Base-by-base conservation (phyloP, 2,113 vertebrate genomes). In the Cebidichthys violaceus region DNA sequence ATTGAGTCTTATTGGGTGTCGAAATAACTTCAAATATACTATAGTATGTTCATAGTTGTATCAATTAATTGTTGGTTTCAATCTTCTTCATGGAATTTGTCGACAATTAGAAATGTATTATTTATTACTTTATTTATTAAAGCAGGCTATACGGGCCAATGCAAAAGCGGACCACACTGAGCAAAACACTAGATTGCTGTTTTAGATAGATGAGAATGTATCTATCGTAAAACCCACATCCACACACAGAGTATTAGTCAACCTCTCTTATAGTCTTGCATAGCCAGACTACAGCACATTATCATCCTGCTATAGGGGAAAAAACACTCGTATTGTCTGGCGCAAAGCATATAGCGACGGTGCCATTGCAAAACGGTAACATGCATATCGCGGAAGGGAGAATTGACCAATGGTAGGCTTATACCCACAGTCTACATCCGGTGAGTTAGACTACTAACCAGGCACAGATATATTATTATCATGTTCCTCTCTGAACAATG, bases 21-120 rank as follows among this genome's bases (percentile, higher is more conserved):
- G 10, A 24, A 70, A 70, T 64, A 37, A 76, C 27, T 31, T n/a
- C 8, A 43, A 70, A 55, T 61, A 45, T 70, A 70, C 45, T 35
- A 59, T 41, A 60, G 22, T 73, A 35, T 69, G 55, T 45, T 82
- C 20, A 24, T 61, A 66, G 41, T 15, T 69, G 64, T 24, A 54
- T 75, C 9, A 62, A 22, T 52, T 54, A 4, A 55, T 64, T 64
- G 43, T 55, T 70, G 24, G 0, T 67, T n/a, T 20, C 0, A n/a
- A 14, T 35, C 8, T 27, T 64, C 27, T 13, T 54, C 7, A n/a
- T 70, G 22, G 7, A 52, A 9, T 52, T n/a, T 70, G 10, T 52
- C 15, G 31, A n/a, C 11, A 15, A 9, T 35, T 37, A 54, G 3
- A n/a, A 24, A n/a, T n/a, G 11, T 24, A 45, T 5, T 8, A 20